These are phyloP conservation scores for Ferrisia virgata DNA, from an alignment of 2,888 invertebrate species.

Conservation along the genomic window DNA sequence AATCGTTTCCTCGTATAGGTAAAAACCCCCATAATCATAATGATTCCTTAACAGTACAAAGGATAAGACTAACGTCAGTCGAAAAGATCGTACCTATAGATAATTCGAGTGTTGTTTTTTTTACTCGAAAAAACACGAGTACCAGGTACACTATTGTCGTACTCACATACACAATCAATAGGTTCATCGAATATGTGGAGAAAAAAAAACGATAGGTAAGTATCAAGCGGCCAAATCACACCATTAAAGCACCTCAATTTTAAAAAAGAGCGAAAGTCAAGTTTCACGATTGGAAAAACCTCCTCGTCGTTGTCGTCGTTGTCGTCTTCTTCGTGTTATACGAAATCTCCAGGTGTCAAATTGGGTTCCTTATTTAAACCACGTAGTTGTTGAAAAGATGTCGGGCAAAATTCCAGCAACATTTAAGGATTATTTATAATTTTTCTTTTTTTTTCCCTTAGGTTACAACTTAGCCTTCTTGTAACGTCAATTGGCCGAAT, in stretches of 20 bases:
- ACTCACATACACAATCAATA: not conserved
- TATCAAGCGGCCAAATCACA: not conserved
- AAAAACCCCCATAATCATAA: not conserved
- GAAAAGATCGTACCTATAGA: not conserved
- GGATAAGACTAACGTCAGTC: not conserved
- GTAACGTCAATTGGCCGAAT: not conserved
- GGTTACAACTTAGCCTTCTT: not conserved
- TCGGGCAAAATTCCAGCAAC: not conserved
- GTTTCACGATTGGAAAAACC: not conserved
- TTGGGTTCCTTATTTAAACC: constrained; percentile 5
- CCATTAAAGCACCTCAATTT: not conserved
- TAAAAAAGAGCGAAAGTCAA: not conserved
- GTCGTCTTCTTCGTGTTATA: too few species aligned
- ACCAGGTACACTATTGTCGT: too few species aligned
- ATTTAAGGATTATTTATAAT: not conserved
- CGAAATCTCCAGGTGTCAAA: constrained; percentile 1
- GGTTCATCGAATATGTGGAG: not conserved
- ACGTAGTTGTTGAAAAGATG: not conserved
- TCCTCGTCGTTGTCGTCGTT: too few species aligned
- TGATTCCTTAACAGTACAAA: not conserved
- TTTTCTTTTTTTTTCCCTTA: not conserved
- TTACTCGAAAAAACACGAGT: not conserved
- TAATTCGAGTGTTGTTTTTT: not conserved
- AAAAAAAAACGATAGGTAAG: not conserved
- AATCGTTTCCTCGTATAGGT: not conserved